Percentiles rank a stretch among this genome's conserved stretches.
phyloP scores from a whole-genome alignment of 2,888 invertebrate genomes.

The Eumerus sabulonum region DNA sequence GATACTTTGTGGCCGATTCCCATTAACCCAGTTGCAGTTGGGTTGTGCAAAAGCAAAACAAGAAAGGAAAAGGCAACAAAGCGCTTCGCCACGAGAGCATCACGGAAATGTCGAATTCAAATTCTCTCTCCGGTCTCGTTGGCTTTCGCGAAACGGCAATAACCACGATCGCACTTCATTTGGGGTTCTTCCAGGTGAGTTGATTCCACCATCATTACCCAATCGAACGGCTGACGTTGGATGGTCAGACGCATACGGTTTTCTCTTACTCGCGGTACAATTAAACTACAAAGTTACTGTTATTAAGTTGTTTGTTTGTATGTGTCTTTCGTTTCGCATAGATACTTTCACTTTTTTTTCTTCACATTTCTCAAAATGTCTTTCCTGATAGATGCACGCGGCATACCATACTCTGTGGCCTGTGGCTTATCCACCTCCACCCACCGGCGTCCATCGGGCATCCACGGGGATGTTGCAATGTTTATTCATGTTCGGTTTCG shows the following conservation, averaged over 20 bases:
- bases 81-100: neutral
- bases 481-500: conserved; percentile 34
- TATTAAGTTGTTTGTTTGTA: conserved; percentile 22
- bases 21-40: conserved; percentile 57
- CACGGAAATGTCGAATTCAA: neutral
- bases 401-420: conserved; percentile 36
- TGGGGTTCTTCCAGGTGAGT: neutral
- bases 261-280: conserved; percentile 38
- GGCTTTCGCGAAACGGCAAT: neutral
- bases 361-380: conserved; percentile 48
- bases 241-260: neutral
- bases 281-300: conserved; percentile 59
- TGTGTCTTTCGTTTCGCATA: conserved; percentile 11
- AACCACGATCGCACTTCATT: neutral
- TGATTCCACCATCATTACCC: neutral
- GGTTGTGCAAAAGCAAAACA: conserved; percentile 40
- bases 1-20: conserved; percentile 63
- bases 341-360: conserved; percentile 57
- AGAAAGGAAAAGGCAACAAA: neutral
- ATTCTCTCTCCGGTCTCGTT: neutral
- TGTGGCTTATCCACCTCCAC: neutral
- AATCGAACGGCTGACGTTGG: neutral
- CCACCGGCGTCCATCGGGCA: conserved; percentile 3
- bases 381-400: conserved; percentile 38
- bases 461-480: conserved; percentile 22